Conservation (phyloP, 2,888 invertebrate genomes). For the Papilio elwesi region DNA sequence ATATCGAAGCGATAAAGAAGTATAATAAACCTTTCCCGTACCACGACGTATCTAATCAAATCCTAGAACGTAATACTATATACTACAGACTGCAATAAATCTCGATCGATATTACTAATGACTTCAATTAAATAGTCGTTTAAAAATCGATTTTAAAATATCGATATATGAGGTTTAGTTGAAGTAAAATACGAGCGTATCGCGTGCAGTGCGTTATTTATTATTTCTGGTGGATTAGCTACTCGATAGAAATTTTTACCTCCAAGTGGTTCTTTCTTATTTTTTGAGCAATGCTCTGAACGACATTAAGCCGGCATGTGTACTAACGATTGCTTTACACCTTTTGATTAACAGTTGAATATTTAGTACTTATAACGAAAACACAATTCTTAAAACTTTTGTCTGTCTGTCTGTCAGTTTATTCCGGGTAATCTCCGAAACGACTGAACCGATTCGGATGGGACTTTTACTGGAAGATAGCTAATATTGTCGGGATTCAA, state of each 20-base stretch:
- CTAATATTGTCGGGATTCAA: too few species aligned
- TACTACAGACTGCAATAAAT: slow-evolving; percentile 61
- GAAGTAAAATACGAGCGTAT: slow-evolving; percentile 60
- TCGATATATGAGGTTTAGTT: slow-evolving; percentile 57
- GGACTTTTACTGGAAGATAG: too few species aligned
- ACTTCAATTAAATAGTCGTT: slow-evolving; percentile 70
- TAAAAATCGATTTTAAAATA: slow-evolving; percentile 53
- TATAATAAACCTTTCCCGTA: slow-evolving; percentile 10
- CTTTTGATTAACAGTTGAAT: too few species aligned
- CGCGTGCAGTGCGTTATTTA: slow-evolving; percentile 55
- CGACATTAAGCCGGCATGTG: neutral
- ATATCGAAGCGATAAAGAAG: neutral
- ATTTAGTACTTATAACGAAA: too few species aligned
- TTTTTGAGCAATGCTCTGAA: slow-evolving; percentile 9
- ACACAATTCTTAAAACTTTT: too few species aligned
- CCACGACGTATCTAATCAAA: slow-evolving; percentile 4
- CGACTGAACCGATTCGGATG: too few species aligned
- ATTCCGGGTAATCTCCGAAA: too few species aligned
- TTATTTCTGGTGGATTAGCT: slow-evolving; percentile 15
- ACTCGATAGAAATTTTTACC: slow-evolving; percentile 21
- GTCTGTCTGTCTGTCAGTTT: too few species aligned
- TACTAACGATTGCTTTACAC: too few species aligned
- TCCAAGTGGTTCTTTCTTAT: neutral
- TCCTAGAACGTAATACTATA: slow-evolving; percentile 44
- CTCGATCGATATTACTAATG: slow-evolving; percentile 73